A percentile compares a stretch with the other conserved stretches of the same genome.
These are phyloP conservation scores for Sitophilus oryzae DNA, from an alignment of 1,140 invertebrate genomes.

Conservation along the genomic window DNA sequence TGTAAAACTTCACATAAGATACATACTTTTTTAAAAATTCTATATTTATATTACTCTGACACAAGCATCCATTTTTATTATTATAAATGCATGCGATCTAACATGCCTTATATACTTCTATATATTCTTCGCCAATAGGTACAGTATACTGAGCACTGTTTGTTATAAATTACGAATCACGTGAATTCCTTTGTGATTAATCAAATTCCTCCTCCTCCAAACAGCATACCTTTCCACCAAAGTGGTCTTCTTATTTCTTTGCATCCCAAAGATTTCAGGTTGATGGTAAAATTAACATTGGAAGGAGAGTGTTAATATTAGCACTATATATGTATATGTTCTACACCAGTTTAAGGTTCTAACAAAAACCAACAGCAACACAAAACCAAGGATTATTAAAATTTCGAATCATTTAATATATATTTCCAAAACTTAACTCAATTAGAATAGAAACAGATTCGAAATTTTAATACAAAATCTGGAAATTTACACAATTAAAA, in stretches of 20 bases:
- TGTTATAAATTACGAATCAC: slow-evolving; percentile 6
- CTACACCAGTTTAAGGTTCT: slow-evolving; percentile 8
- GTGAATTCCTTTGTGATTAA: slow-evolving; percentile 15
- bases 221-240: slow-evolving; percentile 3
- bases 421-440: too few species aligned
- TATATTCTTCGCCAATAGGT: slow-evolving; percentile 4
- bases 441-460: too few species aligned
- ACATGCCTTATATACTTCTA: too few species aligned
- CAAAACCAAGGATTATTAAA: too few species aligned
- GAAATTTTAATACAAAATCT: too few species aligned
- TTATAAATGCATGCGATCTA: too few species aligned
- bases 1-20: too few species aligned
- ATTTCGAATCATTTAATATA: too few species aligned
- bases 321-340: slow-evolving; percentile 19
- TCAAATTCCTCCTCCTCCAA: slow-evolving; percentile 14
- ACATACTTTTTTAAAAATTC: too few species aligned
- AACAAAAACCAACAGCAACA: slow-evolving; percentile 12
- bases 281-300: slow-evolving; percentile 11
- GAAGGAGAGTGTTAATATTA: slow-evolving; percentile 11
- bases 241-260: slow-evolving; percentile 1
- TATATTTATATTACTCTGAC: too few species aligned
- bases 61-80: too few species aligned
- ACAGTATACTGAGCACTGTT: slow-evolving; percentile 1
- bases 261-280: slow-evolving; percentile 4
- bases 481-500: too few species aligned